phyloP scores from a whole-genome alignment of 1,140 invertebrate genomes.

The Panonychus citri region DNA sequence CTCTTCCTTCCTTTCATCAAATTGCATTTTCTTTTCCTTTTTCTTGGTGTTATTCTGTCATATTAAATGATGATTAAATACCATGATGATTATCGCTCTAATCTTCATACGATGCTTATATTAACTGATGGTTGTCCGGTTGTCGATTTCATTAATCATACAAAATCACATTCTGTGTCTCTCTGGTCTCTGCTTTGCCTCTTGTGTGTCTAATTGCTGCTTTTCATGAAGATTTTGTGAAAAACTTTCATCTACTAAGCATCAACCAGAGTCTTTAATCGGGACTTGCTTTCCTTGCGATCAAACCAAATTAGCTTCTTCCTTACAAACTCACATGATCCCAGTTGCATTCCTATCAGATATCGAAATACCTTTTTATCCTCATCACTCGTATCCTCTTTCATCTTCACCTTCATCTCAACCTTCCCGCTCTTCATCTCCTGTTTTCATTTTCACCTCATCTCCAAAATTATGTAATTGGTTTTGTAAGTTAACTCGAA shows the following conservation, averaged over 20 bases:
- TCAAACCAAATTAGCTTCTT: not conserved
- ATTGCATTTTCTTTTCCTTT: not conserved
- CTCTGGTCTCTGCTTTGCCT: not conserved
- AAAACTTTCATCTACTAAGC: not conserved
- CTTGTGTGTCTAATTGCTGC: not conserved
- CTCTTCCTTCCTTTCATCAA: not conserved
- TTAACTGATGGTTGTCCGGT: too few species aligned
- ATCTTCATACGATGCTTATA: too few species aligned
- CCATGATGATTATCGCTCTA: too few species aligned
- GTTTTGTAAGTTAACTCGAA: not conserved
- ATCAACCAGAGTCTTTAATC: not conserved
- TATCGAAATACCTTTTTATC: not conserved
- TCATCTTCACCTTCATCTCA: conserved; percentile 2
- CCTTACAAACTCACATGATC: not conserved
- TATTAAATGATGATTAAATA: too few species aligned
- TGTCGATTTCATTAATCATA: too few species aligned
- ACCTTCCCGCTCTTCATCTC: not conserved
- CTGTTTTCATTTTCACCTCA: conserved; percentile 1
- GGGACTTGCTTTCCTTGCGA: not conserved
- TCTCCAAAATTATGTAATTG: not conserved
- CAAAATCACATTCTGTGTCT: not conserved
- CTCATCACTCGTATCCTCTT: not conserved
- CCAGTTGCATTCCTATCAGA: not conserved
- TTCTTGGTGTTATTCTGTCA: not conserved
- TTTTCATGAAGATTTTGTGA: not conserved